These are phyloP conservation scores for Camponotus vicinus DNA, from an alignment of 1,140 invertebrate genomes.

Conservation along the genomic window DNA sequence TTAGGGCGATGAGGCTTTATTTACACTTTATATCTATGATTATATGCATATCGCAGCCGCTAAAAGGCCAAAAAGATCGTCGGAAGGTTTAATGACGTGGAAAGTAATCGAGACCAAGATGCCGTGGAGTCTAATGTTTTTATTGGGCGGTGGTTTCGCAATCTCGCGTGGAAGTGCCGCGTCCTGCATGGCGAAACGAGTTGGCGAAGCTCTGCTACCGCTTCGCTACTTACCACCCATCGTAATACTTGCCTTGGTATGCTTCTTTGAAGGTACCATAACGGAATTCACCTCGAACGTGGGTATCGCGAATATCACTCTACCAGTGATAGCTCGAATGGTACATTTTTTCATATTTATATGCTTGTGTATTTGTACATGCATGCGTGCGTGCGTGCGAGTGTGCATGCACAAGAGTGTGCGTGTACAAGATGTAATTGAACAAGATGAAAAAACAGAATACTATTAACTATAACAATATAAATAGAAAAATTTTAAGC, in stretches of 20 bases:
- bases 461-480: no score
- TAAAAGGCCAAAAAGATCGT: conserved; percentile 86
- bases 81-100: conserved; percentile 91
- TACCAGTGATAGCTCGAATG: conserved; percentile 93
- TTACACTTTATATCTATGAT: background rate
- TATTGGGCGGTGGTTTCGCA: conserved; percentile 94
- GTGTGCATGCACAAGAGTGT: no score
- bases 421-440: no score
- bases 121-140: conserved; percentile 91
- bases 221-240: conserved; percentile 86
- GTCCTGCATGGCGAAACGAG: conserved; percentile 90
- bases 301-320: conserved; percentile 93
- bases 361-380: background rate
- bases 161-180: conserved; percentile 92
- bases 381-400: no score
- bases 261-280: conserved; percentile 87
- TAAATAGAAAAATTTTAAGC: no score
- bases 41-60: conserved; percentile 36
- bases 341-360: conserved; percentile 80
- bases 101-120: conserved; percentile 90
- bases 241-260: conserved; percentile 88
- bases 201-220: conserved; percentile 88
- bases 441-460: no score
- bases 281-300: conserved; percentile 95
- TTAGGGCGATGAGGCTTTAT: background rate